Percentiles rank a stretch among this genome's conserved stretches.
phyloP scores from a whole-genome alignment of 2,113 vertebrate genomes.

The Calypte anna region DNA sequence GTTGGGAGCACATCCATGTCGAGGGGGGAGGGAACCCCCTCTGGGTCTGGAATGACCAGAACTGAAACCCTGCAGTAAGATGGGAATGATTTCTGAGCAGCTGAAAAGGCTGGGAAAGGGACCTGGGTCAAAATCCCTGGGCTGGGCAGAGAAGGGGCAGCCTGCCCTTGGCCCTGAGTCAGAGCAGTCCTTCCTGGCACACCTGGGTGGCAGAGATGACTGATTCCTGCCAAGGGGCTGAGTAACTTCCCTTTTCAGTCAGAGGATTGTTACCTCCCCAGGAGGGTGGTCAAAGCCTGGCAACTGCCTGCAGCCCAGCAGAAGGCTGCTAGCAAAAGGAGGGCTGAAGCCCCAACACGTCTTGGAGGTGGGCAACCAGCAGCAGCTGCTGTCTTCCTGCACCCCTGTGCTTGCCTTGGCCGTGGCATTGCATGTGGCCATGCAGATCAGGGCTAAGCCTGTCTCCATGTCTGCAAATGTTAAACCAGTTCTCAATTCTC shows the following conservation, averaged over 20 bases:
- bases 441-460: not conserved
- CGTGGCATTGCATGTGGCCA: rapidly evolving
- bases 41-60: not conserved
- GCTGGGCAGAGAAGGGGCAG: not conserved
- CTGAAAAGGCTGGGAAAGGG: not conserved
- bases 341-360: not conserved
- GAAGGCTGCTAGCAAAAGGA: not conserved
- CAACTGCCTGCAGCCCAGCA: slow-evolving; percentile 1
- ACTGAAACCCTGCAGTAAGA: not conserved
- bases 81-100: not conserved
- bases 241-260: not conserved
- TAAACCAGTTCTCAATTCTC: not conserved
- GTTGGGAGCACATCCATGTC: not conserved
- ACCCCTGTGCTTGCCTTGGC: not conserved
- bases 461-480: not conserved
- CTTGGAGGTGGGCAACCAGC: not conserved
- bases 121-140: not conserved
- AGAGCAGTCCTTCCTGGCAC: not conserved
- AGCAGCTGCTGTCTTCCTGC: not conserved
- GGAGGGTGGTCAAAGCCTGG: not conserved
- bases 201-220: slow-evolving; percentile 4
- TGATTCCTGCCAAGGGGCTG: not conserved
- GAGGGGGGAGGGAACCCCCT: rapidly evolving
- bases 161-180: not conserved
- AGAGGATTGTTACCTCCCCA: not conserved